Evolutionary conservation across 2,113 vertebrate genomes (phyloP).

Genomic region (Stigmatopora nigra): DNA sequence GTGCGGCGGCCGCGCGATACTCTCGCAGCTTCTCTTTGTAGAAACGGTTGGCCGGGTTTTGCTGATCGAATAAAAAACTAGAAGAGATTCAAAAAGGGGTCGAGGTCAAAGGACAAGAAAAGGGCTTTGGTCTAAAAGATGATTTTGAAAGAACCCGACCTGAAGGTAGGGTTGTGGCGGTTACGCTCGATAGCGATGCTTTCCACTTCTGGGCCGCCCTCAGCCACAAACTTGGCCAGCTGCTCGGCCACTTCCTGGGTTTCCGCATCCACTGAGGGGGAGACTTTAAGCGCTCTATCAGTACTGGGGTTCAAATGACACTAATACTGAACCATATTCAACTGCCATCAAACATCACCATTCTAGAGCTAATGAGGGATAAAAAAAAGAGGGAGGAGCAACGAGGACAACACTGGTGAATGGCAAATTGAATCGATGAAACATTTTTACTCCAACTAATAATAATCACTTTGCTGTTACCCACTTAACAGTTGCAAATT

Average conservation of each 20-base stretch:
- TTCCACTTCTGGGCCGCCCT: conserved; percentile 89
- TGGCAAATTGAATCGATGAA: conserved; percentile 46
- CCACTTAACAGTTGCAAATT: neutral
- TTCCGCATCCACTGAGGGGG: conserved; percentile 92
- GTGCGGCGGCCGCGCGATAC: conserved; percentile 66
- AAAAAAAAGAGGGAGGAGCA: conserved; percentile 71
- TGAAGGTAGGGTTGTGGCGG: conserved; percentile 83
- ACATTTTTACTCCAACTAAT: conserved; percentile 31
- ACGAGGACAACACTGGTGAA: conserved; percentile 55
- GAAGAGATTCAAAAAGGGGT: neutral
- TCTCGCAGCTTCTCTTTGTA: conserved; percentile 84
- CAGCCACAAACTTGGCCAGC: conserved; percentile 85
- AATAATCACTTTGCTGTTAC: conserved; percentile 10
- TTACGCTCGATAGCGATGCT: conserved; percentile 85
- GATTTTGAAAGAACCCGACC: conserved; percentile 58
- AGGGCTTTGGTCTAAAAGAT: neutral
- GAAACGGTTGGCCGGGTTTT: conserved; percentile 78
- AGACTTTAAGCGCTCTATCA: conserved; percentile 99
- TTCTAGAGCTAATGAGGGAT: conserved; percentile 80
- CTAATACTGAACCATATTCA: conserved; percentile 78
- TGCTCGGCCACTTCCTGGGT: conserved; percentile 83
- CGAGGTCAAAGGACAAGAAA: neutral
- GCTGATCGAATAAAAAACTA: conserved; percentile 87
- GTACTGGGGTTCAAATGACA: conserved; percentile 89
- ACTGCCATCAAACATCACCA: conserved; percentile 77